Conservation (phyloP, 2,888 invertebrate genomes). For the Lepeophtheirus nordmannii region DNA sequence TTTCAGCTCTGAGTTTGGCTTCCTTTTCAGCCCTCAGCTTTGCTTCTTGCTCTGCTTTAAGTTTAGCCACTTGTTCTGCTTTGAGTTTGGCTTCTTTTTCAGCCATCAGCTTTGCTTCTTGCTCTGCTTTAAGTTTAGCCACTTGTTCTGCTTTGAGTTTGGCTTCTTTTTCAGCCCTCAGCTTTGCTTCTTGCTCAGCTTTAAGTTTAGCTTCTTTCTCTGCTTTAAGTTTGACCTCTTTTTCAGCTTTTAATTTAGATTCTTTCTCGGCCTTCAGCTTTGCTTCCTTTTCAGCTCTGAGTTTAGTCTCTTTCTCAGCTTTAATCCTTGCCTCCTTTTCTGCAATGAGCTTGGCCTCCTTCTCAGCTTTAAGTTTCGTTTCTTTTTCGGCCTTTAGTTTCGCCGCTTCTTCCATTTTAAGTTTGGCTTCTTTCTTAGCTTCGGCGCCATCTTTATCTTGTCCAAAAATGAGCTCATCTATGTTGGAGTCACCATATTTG, state of each 20-base stretch:
- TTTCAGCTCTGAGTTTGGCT: slow-evolving; percentile 4
- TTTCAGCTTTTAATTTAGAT: not conserved
- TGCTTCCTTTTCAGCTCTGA: not conserved
- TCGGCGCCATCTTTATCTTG: not conserved
- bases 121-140: slow-evolving; percentile 2
- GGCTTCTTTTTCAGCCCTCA: slow-evolving; percentile 5
- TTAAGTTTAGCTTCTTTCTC: not conserved
- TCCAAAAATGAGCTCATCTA: not conserved
- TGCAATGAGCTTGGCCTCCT: not conserved
- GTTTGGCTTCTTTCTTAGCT: not conserved
- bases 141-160: slow-evolving; percentile 3
- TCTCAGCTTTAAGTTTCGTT: not conserved
- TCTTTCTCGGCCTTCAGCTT: not conserved
- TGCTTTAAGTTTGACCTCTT: slow-evolving; percentile 3
- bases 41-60: slow-evolving; percentile 1
- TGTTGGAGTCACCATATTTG: not conserved
- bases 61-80: not conserved
- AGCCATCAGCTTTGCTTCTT: slow-evolving; percentile 3
- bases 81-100: slow-evolving; percentile 14
- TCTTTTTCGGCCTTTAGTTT: not conserved
- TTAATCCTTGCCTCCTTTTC: not conserved
- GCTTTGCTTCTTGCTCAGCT: not conserved
- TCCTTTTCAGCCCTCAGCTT: not conserved
- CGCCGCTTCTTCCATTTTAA: not conserved
- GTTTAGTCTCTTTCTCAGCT: not conserved